Evolutionary conservation across 2,797 vertebrate genomes (phyloP), one percentile per base, ranked within the genome.

Genomic region (Hoplostethus mediterraneus): DNA sequence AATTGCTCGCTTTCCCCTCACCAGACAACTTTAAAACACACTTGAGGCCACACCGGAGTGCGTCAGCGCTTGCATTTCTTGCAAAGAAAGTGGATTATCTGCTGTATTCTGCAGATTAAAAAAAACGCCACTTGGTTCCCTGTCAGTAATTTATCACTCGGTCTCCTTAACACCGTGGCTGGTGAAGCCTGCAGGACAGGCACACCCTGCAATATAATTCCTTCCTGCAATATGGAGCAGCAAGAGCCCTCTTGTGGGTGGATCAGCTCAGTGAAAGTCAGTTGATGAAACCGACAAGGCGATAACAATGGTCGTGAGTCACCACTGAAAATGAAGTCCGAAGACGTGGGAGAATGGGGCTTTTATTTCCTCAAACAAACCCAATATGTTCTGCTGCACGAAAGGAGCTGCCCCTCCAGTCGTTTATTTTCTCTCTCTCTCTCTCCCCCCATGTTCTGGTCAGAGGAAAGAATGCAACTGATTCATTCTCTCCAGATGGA

Each of bases 401-500:
- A 83, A 87, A 76, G 71, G 64, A 80, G 51, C 65, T 69, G 53
- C 70, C 75, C 73, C 33, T 80, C 28, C 48, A 63, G 52, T 63
- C 51, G 9, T 62, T 71, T 75, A 40, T 54, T 80, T 84, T 68
- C 28, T 28, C 28, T 60, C 71, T 68, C 28, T 28, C 28, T 60
- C 71, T 67, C 55, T 66, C 45, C 28, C 55, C 17, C 17, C 48
- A 12, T 75, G 53, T 61, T 82, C 48, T 1, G n/a, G 81, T 80
- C 61, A 61, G 66, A 75, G 75, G 78, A 86, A 80, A 89, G 82
- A 94, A 93, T 91, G 87, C 54, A 33, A 69, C 84, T 68, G 81
- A 89, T 90, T 93, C 88, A 87, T 92, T 90, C 79, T 64, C 71
- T 86, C 86, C 93, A 91, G 91, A 91, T 90, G 85, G 76, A 83